phyloP scores from a whole-genome alignment of 2,113 vertebrate genomes.

The Elgaria multicarinata region DNA sequence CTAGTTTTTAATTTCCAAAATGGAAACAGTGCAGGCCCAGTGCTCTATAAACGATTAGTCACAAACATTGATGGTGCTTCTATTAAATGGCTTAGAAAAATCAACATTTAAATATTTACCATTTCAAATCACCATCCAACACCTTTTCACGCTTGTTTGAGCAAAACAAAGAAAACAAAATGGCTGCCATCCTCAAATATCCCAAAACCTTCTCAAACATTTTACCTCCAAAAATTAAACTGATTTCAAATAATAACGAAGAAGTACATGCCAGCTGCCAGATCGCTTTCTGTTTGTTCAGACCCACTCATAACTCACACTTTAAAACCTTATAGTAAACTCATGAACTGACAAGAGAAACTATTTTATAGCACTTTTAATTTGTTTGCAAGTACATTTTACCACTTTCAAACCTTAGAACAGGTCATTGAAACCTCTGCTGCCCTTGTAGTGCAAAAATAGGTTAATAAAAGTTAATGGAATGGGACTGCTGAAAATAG shows the following conservation, averaged over 20 bases:
- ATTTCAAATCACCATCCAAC: background rate
- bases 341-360: background rate
- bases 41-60: background rate
- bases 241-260: background rate
- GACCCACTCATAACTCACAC: background rate
- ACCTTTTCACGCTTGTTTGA: background rate
- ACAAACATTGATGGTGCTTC: background rate
- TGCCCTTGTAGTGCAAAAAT: conserved; percentile 20
- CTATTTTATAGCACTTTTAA: background rate
- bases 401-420: background rate
- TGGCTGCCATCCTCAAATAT: background rate
- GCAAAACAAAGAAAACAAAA: background rate
- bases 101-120: background rate
- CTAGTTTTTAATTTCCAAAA: background rate
- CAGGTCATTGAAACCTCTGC: background rate
- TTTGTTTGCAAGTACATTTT: background rate
- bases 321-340: background rate
- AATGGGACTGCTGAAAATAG: conserved; percentile 66
- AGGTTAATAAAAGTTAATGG: conserved; percentile 59
- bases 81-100: background rate
- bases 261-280: background rate
- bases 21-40: background rate
- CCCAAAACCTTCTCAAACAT: background rate
- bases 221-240: background rate
- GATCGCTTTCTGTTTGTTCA: background rate